Percentiles rank a stretch among this genome's conserved stretches.
phyloP scores from a whole-genome alignment of 2,888 invertebrate genomes.

The Hemaris fuciformis region DNA sequence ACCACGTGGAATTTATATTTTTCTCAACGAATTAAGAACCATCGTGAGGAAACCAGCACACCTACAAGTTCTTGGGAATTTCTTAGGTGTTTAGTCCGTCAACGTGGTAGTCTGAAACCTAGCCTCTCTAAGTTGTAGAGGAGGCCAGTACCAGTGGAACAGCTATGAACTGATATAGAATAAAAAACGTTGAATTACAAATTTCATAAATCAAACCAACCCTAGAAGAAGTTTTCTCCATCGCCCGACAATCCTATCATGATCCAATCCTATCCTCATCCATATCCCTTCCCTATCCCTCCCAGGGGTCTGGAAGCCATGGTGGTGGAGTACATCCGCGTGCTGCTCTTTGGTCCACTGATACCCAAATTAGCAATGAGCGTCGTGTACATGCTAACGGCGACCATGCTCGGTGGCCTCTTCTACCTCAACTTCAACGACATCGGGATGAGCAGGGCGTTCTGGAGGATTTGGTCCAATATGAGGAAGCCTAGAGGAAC shows the following conservation, averaged over 20 bases:
- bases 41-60: too few species aligned
- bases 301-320: slow-evolving; percentile 91
- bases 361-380: slow-evolving; percentile 86
- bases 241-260: neutral
- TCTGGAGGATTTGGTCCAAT: slow-evolving; percentile 86
- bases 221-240: neutral
- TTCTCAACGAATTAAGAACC: too few species aligned
- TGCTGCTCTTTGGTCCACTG: slow-evolving; percentile 85
- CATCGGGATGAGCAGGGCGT: slow-evolving; percentile 86
- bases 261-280: slow-evolving; percentile 15
- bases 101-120: too few species aligned
- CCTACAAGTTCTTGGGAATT: too few species aligned
- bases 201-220: too few species aligned
- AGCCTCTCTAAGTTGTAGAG: too few species aligned
- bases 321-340: slow-evolving; percentile 88
- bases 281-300: slow-evolving; percentile 21
- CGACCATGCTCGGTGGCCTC: slow-evolving; percentile 86
- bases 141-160: too few species aligned
- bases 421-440: slow-evolving; percentile 89
- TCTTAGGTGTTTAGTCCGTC: too few species aligned
- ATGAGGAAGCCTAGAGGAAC: slow-evolving; percentile 48
- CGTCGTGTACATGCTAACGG: slow-evolving; percentile 84
- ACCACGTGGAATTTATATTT: too few species aligned
- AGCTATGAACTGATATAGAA: too few species aligned
- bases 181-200: too few species aligned